Evolutionary conservation across 2,888 invertebrate genomes (phyloP), one percentile per base, ranked within the genome.

Genomic region (Scrobipalpa atriplicella): DNA sequence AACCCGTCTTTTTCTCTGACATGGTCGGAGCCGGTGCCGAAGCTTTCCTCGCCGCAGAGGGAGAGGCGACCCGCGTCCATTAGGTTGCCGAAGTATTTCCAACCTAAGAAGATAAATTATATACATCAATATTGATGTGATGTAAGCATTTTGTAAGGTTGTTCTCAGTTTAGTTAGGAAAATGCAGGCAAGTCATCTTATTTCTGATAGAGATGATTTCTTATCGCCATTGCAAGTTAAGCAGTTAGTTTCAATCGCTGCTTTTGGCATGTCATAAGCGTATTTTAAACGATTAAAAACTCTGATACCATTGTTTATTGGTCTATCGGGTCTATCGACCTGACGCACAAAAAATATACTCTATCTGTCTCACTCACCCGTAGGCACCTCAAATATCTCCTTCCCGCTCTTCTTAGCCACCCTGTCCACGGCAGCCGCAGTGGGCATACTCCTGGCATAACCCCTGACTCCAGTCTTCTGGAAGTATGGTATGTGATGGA

Each of bases 41-140:
- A 99, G 89, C 99, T 99, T 90, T 99, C 99, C 88, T 99, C 99
- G 0, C 99, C 99, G 85, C 99, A 99, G 10, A 99, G 93, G 0
- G 98, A 99, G 21, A 99, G 91, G 43, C 96, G 94, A 8, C 97
- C 97, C 8, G 97, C 98, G 90, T 99, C 99, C 99, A 99, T 99
- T 62, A 99, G 93, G 90, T 99, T 99, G 62, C 99, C 99, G 88
- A 99, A 99, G 92, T 98, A 99, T 87, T 99, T 99, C 99, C 99
- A 99, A 7, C 99, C 92, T 91, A 62, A 7, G 36, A 56, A 1
- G 2, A 51, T 16, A 16, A 7, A 16, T 47, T n/a, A 47, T n/a
- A n/a, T 47, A 47, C 41, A 41, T 41, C 1, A n/a, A 19, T 11
- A 2, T n/a, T n/a, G n/a, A n/a, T n/a, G n/a, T n/a, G n/a, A n/a